A percentile compares a stretch with the other conserved stretches of the same genome.
phyloP scores from a whole-genome alignment of 2,888 invertebrate genomes.

The Hofmannophila pseudospretella region DNA sequence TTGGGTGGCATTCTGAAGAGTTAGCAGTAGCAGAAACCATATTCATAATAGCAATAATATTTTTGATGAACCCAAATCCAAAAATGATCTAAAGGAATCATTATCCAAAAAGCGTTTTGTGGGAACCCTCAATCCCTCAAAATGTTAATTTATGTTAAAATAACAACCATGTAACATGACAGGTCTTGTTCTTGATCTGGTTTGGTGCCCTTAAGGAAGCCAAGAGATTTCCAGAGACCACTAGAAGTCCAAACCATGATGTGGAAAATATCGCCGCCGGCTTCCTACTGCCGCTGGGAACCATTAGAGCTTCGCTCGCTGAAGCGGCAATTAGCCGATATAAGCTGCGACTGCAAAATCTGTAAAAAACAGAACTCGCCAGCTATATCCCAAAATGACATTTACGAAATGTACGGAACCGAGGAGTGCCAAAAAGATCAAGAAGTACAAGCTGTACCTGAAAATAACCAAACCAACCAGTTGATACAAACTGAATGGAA shows the following conservation, averaged over 20 bases:
- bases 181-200: no score
- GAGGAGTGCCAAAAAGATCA: constrained; percentile 17
- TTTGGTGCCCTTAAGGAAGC: no score
- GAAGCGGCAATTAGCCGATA: constrained; percentile 41
- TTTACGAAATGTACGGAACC: not conserved
- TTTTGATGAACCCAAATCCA: not conserved
- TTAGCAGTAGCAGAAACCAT: not conserved
- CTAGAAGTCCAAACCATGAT: no score
- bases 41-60: not conserved
- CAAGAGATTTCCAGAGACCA: no score
- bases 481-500: constrained; percentile 12
- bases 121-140: not conserved
- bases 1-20: not conserved
- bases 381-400: not conserved
- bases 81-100: not conserved
- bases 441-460: constrained; percentile 25
- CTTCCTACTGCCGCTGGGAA: constrained; percentile 21
- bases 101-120: not conserved
- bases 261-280: constrained; percentile 14
- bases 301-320: constrained; percentile 41
- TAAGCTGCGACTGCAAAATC: constrained; percentile 39
- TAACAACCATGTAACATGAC: no score
- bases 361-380: constrained; percentile 16
- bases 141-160: not conserved
- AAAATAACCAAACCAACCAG: constrained; percentile 13